Base-by-base conservation (phyloP, 1,140 invertebrate genomes). In the Cotesia glomerata region DNA sequence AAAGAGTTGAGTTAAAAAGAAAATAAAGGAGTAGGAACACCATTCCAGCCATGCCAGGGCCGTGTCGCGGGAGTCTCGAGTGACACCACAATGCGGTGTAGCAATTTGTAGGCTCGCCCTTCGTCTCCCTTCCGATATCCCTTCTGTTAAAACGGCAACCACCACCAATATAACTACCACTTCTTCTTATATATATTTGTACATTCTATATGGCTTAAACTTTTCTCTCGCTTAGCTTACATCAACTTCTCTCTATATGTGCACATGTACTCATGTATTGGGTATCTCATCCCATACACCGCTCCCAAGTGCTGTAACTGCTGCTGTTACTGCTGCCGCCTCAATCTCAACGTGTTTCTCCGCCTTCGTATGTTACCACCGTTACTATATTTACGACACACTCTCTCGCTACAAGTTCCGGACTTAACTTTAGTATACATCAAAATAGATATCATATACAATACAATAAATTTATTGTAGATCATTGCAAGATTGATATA, bases 31-130 rank as follows among this genome's bases (percentile, higher is more conserved):
- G 51, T 54, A 80, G 79, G 76, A 80, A 87, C 86, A 87, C 86
- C 86, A 86, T 87, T 87, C 85, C 86, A 79, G 74, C 82, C 84
- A 87, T 87, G 85, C 85, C 85, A 78, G 79, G 81, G 76, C 80
- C 84, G 85, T 87, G 86, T 87, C 80, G 85, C 79, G 78, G 83
- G 79, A 83, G 82, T 78, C 78, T 78, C 79, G 84, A 87, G 84
- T 87, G 86, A 87, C 86, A 87, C 84, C 82, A 87, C 86, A 87
- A 87, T 86, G 84, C 86, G 80, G 79, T 87, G 86, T 86, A 87
- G 85, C 86, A 87, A 87, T 87, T 87, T 87, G 86, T 87, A 87
- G 85, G 84, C 83, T 85, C 82, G 82, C 83, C 84, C 84, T 84
- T 86, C 83, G 82, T 78, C 79, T 76, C 80, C 78, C 77, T 77